Conservation (phyloP, 2,888 invertebrate species). For the Liposcelis brunnea region DNA sequence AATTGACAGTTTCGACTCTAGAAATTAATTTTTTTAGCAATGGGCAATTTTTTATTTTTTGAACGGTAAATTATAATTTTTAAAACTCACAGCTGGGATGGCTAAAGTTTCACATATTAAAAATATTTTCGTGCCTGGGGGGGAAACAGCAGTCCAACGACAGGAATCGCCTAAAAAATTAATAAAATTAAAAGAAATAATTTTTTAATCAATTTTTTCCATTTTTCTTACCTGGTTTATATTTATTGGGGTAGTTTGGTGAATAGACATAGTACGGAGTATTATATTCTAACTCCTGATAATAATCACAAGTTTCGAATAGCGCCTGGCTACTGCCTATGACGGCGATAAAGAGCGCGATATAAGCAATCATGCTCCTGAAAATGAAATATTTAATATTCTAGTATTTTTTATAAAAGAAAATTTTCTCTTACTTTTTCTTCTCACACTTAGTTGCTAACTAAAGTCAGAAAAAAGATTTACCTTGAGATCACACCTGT, state of each 20-base stretch:
- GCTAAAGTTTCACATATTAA: slow-evolving; percentile 30
- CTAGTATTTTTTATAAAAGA: too few species aligned
- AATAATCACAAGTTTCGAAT: not conserved
- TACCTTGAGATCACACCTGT: too few species aligned
- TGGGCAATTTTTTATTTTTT: not conserved
- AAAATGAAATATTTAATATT: too few species aligned
- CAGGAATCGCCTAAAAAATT: slow-evolving; percentile 23
- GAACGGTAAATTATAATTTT: not conserved
- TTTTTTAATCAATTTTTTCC: not conserved
- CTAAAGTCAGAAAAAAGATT: too few species aligned
- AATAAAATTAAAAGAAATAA: not conserved
- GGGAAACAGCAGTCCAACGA: slow-evolving; percentile 32
- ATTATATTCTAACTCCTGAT: not conserved
- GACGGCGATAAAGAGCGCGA: too few species aligned
- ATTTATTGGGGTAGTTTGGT: slow-evolving; percentile 30
- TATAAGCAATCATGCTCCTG: too few species aligned
- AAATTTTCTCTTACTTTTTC: too few species aligned
- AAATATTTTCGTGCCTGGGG: slow-evolving; percentile 20
- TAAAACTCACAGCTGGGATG: slow-evolving; percentile 29
- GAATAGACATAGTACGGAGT: slow-evolving; percentile 30
- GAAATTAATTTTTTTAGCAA: slow-evolving; percentile 2
- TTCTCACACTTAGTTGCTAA: too few species aligned
- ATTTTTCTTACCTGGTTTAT: slow-evolving; percentile 20
- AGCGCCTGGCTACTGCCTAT: not conserved
- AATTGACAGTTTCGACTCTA: slow-evolving; percentile 30